These are phyloP conservation scores for Miniopterus natalensis DNA, from an alignment of 2,113 vertebrate genomes.

Conservation along the genomic window DNA sequence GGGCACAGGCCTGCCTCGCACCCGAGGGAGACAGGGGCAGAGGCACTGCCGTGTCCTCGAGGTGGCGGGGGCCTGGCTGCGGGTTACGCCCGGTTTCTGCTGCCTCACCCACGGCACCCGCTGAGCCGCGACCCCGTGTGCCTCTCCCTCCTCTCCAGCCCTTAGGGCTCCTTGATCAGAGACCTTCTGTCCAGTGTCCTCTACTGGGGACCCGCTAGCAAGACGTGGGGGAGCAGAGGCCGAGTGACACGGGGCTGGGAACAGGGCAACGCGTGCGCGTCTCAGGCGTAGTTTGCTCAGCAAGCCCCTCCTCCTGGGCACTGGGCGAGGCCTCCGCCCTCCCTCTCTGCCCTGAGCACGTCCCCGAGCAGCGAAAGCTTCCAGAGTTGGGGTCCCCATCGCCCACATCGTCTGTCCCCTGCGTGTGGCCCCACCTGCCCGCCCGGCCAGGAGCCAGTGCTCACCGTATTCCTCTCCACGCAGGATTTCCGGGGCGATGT, in stretches of 20 bases:
- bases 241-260: neutral
- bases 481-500: conserved; percentile 98
- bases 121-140: no score
- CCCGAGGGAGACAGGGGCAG: no score
- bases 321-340: neutral
- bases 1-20: no score
- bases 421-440: accelerated
- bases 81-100: neutral
- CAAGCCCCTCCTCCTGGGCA: neutral
- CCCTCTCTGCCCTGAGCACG: neutral
- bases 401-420: neutral
- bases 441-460: neutral
- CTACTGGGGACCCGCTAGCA: neutral
- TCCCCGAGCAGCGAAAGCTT: neutral
- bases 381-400: neutral
- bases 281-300: accelerated
- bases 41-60: no score
- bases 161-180: neutral
- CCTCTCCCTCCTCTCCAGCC: neutral
- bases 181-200: neutral
- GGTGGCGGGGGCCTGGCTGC: neutral
- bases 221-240: neutral
- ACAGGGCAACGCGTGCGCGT: accelerated
- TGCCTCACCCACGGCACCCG: neutral
- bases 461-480: conserved; percentile 98